Conservation (phyloP, 2,797 vertebrate species). For the Hozukius guyotensis region DNA sequence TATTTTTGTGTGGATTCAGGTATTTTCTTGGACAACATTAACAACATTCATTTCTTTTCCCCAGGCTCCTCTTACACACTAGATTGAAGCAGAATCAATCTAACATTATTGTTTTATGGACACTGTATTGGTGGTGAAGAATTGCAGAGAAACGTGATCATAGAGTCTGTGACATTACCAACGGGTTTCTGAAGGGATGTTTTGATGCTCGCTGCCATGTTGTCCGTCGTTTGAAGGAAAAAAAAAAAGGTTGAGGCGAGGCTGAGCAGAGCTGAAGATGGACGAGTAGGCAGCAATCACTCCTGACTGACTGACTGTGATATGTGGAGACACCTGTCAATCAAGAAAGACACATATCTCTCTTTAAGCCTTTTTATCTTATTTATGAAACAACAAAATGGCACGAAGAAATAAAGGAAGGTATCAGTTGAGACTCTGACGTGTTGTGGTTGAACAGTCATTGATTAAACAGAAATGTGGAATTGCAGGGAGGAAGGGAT, state of each 20-base stretch:
- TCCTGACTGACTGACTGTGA: background rate
- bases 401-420: background rate
- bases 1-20: background rate
- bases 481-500: background rate
- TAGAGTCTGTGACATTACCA: background rate
- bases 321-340: conserved; percentile 29
- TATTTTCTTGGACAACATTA: background rate
- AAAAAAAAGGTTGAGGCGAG: background rate
- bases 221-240: background rate
- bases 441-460: background rate
- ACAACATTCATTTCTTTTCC: background rate
- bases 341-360: background rate
- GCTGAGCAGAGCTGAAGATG: background rate
- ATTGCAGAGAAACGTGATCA: background rate
- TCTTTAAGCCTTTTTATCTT: background rate
- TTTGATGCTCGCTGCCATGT: background rate
- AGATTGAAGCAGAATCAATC: background rate
- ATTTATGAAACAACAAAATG: background rate
- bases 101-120: background rate
- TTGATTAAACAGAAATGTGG: conserved; percentile 15
- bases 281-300: background rate
- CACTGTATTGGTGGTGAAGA: too few species aligned
- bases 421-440: background rate
- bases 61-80: background rate
- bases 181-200: background rate